phyloP scores from a whole-genome alignment of 2,888 invertebrate genomes.

The Microctonus brassicae region DNA sequence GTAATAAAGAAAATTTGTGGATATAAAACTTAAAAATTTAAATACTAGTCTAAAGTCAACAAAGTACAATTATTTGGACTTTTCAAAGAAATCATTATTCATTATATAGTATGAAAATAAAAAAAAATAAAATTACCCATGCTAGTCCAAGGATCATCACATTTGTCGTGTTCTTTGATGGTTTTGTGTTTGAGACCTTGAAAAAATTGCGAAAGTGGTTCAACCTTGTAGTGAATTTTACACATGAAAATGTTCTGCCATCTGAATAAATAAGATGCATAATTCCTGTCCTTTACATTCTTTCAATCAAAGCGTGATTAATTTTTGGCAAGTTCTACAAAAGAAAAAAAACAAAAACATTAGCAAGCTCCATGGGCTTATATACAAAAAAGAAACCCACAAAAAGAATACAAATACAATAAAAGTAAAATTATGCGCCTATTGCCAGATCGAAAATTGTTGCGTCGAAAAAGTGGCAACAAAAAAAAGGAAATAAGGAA shows the following conservation, averaged over 20 bases:
- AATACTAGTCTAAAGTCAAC: too few relatives aligned
- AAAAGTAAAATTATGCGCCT: not conserved
- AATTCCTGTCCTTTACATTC: not conserved
- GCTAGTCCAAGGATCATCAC: not conserved
- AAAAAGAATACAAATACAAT: not conserved
- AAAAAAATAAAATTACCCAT: not conserved
- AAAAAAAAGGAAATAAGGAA: constrained; percentile 35
- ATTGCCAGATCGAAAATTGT: constrained; percentile 47
- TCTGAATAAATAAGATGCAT: not conserved
- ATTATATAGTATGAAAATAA: not conserved
- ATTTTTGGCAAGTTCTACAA: too few relatives aligned
- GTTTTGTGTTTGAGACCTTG: not conserved
- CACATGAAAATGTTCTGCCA: not conserved
- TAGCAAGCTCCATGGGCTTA: too few relatives aligned
- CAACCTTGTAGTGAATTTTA: not conserved
- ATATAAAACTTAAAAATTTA: too few relatives aligned
- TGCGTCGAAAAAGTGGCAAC: constrained; percentile 20
- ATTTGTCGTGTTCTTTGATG: not conserved
- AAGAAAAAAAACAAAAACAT: too few relatives aligned
- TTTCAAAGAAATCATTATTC: not conserved
- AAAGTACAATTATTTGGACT: too few relatives aligned
- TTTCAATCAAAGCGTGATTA: not conserved
- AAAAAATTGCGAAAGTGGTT: not conserved
- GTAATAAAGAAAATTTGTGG: too few relatives aligned
- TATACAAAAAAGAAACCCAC: not conserved